Evolutionary conservation across 2,113 vertebrate species (phyloP).

Genomic region (Butastur rufipennis): DNA sequence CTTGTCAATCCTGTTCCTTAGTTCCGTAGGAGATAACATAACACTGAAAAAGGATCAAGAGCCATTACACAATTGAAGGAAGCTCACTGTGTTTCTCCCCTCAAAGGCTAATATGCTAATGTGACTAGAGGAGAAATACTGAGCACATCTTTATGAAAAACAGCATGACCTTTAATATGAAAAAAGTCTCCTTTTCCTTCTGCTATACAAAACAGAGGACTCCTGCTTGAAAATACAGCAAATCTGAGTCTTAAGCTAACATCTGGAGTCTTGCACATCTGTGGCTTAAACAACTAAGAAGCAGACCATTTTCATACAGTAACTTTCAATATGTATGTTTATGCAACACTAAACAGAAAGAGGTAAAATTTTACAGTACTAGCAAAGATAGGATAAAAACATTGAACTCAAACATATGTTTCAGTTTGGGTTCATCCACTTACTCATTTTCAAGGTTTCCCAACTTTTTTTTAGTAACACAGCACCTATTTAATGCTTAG

Average conservation of each 20-base stretch:
- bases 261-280: background rate
- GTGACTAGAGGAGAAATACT: background rate
- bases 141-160: conserved; percentile 14
- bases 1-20: background rate
- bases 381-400: background rate
- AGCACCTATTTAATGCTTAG: background rate
- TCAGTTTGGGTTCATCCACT: background rate
- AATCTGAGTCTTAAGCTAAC: background rate
- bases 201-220: background rate
- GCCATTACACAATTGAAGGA: background rate
- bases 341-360: background rate
- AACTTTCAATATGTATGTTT: background rate
- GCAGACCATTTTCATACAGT: background rate
- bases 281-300: background rate
- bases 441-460: background rate
- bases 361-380: background rate
- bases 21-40: background rate
- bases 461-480: background rate
- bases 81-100: background rate
- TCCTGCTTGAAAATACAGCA: background rate
- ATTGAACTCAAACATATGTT: background rate
- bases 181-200: background rate
- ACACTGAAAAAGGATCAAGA: background rate
- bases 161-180: conserved; percentile 14
- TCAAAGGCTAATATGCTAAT: background rate